phyloP scores from a whole-genome alignment of 2,888 invertebrate species.

The Drosophila meridiana region DNA sequence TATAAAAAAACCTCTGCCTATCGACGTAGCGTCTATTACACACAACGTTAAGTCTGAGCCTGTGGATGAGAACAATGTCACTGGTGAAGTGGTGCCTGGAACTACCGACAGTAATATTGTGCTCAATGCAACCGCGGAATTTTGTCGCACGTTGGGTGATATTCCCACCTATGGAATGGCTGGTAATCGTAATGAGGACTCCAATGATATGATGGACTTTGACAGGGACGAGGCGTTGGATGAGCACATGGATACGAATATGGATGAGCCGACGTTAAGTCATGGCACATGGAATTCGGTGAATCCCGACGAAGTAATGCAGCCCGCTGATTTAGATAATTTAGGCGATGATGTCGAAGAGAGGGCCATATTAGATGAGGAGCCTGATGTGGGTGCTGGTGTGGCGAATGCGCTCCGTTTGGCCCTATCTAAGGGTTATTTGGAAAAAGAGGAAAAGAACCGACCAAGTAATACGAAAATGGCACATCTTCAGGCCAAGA shows the following conservation, averaged over 20 bases:
- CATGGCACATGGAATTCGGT: slow-evolving; percentile 94
- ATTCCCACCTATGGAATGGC: slow-evolving; percentile 97
- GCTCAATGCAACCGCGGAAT: slow-evolving; percentile 97
- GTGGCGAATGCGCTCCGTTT: slow-evolving; percentile 95
- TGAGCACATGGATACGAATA: slow-evolving; percentile 78
- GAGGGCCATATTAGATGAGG: slow-evolving; percentile 90
- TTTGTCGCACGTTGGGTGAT: slow-evolving; percentile 97
- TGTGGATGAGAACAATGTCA: slow-evolving; percentile 76
- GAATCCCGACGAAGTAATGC: slow-evolving; percentile 86
- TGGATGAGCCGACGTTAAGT: slow-evolving; percentile 86
- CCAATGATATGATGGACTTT: slow-evolving; percentile 87
- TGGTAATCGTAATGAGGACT: slow-evolving; percentile 94
- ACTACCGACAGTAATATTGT: slow-evolving; percentile 88
- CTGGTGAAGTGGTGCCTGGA: slow-evolving; percentile 55
- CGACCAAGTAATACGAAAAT: slow-evolving; percentile 90
- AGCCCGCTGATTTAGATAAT: slow-evolving; percentile 86
- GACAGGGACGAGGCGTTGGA: slow-evolving; percentile 83
- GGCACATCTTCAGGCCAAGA: slow-evolving; percentile 91
- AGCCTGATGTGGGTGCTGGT: slow-evolving; percentile 96
- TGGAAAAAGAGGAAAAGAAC: slow-evolving; percentile 92
- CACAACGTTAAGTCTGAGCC: slow-evolving; percentile 86
- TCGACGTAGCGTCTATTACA: slow-evolving; percentile 84
- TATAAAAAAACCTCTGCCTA: slow-evolving; percentile 78
- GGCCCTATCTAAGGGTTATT: slow-evolving; percentile 97
- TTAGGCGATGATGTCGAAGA: slow-evolving; percentile 84